phyloP scores from a whole-genome alignment of 2,797 vertebrate species.

The Lepilemur septentrionalis region DNA sequence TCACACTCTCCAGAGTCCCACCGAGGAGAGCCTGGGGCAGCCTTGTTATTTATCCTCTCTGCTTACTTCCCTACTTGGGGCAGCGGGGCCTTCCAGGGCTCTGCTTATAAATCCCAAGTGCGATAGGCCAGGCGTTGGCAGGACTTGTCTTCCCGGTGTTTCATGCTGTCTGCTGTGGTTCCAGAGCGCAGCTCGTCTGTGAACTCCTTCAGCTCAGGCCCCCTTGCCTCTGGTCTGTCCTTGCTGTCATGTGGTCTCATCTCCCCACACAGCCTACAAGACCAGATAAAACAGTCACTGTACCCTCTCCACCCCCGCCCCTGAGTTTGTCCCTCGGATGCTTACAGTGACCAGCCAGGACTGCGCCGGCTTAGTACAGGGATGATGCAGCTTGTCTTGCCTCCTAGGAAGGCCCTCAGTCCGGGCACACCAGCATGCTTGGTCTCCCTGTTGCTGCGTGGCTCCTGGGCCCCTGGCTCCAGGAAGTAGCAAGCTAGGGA shows the following conservation, averaged over 20 bases:
- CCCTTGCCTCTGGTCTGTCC: slow-evolving; percentile 19
- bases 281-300: not conserved
- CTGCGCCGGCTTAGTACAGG: rapidly evolving
- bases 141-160: not conserved
- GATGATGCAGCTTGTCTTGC: no score
- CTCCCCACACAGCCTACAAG: not conserved
- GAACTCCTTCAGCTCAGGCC: not conserved
- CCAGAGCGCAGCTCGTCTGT: not conserved
- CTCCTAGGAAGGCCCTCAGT: not conserved
- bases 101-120: slow-evolving; percentile 57
- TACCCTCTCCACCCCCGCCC: not conserved
- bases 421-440: not conserved
- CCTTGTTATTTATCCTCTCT: slow-evolving; percentile 44
- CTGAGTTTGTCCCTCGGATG: not conserved
- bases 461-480: no score
- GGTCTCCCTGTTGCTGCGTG: no score
- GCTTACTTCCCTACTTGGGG: slow-evolving; percentile 64
- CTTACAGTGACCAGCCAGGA: not conserved
- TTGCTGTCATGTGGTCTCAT: not conserved
- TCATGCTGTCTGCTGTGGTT: not conserved
- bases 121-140: slow-evolving; percentile 58
- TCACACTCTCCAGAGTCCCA: slow-evolving; percentile 62
- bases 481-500: not conserved
- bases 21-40: slow-evolving; percentile 56
- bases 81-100: slow-evolving; percentile 59